Conservation (phyloP, 2,888 invertebrate species). For the Autographa pulchrina region DNA sequence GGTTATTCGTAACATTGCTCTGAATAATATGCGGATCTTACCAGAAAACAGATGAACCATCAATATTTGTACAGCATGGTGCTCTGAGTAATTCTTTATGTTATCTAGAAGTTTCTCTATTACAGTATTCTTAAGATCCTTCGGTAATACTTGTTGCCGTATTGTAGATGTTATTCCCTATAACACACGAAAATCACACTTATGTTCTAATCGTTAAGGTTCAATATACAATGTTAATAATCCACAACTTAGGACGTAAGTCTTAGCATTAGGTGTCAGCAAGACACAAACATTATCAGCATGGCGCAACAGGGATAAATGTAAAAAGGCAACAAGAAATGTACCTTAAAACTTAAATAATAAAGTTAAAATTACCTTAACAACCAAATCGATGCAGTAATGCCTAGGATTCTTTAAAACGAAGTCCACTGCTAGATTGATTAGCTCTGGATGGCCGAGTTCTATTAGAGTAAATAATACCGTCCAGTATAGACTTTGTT, state of each 20-base stretch:
- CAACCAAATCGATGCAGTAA: conserved; percentile 82
- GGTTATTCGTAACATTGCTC: too few relatives aligned
- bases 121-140: conserved; percentile 80
- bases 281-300: too few relatives aligned
- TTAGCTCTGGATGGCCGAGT: conserved; percentile 79
- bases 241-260: neutral
- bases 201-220: neutral
- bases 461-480: conserved; percentile 81
- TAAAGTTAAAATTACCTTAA: conserved; percentile 71
- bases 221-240: neutral
- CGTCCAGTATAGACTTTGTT: conserved; percentile 85
- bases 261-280: too few relatives aligned
- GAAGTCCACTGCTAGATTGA: conserved; percentile 81
- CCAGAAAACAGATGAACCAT: conserved; percentile 85
- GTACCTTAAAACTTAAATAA: neutral
- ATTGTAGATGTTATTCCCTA: conserved; percentile 81
- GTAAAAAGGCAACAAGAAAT: too few relatives aligned
- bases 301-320: too few relatives aligned
- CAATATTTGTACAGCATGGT: conserved; percentile 79
- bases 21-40: conserved; percentile 45
- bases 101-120: conserved; percentile 81
- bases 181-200: neutral
- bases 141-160: conserved; percentile 79
- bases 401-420: conserved; percentile 77
- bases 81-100: conserved; percentile 76